A percentile compares a stretch with the other conserved stretches of the same genome.
phyloP scores from a whole-genome alignment of 2,888 invertebrate species.

The Agriopis aurantiaria region DNA sequence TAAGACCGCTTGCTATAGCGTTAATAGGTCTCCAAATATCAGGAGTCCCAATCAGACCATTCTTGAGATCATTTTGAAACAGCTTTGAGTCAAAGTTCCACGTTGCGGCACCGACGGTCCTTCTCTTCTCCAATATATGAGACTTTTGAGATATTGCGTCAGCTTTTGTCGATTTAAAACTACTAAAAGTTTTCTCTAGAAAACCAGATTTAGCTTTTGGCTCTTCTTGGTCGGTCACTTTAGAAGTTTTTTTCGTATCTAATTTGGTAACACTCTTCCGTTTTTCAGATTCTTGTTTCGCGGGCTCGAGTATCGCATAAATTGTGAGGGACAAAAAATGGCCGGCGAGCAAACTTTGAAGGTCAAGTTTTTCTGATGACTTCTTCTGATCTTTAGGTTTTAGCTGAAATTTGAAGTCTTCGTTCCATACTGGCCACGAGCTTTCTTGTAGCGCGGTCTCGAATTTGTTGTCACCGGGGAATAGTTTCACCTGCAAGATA shows the following conservation, averaged over 20 bases:
- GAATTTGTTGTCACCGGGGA: conserved; percentile 91
- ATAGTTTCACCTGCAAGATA: conserved; percentile 89
- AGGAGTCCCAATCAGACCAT: conserved; percentile 88
- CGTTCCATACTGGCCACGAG: conserved; percentile 93
- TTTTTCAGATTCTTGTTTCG: conserved; percentile 74
- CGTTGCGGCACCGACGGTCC: conserved; percentile 89
- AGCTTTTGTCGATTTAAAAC: conserved; percentile 78
- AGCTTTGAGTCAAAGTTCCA: conserved; percentile 89
- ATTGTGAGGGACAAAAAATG: conserved; percentile 90
- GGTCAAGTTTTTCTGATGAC: conserved; percentile 76
- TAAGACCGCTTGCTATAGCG: conserved; percentile 88
- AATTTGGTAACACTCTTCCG: conserved; percentile 69
- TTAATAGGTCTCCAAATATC: conserved; percentile 90
- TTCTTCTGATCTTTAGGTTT: conserved; percentile 84
- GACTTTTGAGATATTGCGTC: conserved; percentile 80
- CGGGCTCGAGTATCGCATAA: conserved; percentile 88
- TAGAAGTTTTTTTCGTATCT: conserved; percentile 68
- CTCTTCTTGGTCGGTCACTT: conserved; percentile 78
- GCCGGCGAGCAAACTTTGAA: conserved; percentile 87
- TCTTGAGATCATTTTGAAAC: conserved; percentile 87
- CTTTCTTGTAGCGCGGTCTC: conserved; percentile 91
- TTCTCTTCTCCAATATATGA: conserved; percentile 85
- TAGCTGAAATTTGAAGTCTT: conserved; percentile 90
- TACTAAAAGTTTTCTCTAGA: conserved; percentile 81
- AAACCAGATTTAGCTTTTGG: conserved; percentile 81